Percentiles rank a stretch among this genome's conserved stretches.
Evolutionary conservation across 2,797 vertebrate genomes (phyloP).

Genomic region (Schizopygopsis malacanthus): DNA sequence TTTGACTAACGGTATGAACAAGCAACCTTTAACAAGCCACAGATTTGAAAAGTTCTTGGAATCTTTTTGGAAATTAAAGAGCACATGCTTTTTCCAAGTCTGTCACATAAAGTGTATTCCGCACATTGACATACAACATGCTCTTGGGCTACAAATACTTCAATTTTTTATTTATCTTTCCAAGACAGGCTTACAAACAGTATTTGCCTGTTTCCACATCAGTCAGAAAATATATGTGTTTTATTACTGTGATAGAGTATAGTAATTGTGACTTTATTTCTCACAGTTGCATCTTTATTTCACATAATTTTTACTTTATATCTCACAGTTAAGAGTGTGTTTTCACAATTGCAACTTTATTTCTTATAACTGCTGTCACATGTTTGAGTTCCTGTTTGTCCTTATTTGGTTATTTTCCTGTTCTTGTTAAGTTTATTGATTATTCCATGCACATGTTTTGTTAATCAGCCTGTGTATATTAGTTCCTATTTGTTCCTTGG

Average conservation of each 20-base stretch:
- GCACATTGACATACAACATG: slow-evolving; percentile 31
- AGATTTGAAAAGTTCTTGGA: slow-evolving; percentile 36
- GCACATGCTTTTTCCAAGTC: slow-evolving; percentile 43
- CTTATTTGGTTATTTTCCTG: too few species aligned
- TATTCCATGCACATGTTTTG: too few species aligned
- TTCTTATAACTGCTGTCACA: neutral
- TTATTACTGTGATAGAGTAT: slow-evolving; percentile 7
- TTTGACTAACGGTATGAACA: slow-evolving; percentile 40
- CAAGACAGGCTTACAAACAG: slow-evolving; percentile 28
- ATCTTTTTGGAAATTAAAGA: slow-evolving; percentile 34
- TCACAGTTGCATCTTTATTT: neutral
- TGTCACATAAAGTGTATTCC: slow-evolving; percentile 34
- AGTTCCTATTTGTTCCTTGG: too few species aligned
- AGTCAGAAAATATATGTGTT: neutral
- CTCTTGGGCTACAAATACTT: slow-evolving; percentile 23
- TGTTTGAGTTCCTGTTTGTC: too few species aligned
- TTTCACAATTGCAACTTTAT: neutral
- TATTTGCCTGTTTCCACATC: neutral
- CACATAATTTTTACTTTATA: neutral
- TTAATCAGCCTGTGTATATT: too few species aligned
- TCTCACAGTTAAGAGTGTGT: neutral
- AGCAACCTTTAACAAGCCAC: slow-evolving; percentile 39
- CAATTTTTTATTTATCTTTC: slow-evolving; percentile 28
- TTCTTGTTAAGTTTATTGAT: too few species aligned
- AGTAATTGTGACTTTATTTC: slow-evolving; percentile 20